These are phyloP conservation scores for Machaerirhynchus nigripectus DNA, from an alignment of 2,113 vertebrate genomes.

Conservation along the genomic window DNA sequence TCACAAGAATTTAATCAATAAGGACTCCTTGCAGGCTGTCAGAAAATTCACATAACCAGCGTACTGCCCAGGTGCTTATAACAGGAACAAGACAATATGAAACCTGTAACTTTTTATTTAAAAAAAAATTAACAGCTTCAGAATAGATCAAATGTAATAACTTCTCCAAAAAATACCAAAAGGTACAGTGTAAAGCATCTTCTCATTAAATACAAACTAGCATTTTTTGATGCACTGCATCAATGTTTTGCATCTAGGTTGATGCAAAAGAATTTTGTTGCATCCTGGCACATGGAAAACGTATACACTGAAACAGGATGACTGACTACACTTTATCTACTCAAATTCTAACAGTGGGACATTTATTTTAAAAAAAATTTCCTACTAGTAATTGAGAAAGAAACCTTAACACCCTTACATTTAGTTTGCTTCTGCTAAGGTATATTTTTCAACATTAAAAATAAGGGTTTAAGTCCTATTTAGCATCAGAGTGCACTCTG, in stretches of 20 bases:
- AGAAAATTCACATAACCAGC: background rate
- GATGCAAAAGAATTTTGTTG: constrained; percentile 76
- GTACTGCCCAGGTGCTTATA: background rate
- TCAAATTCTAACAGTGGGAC: constrained; percentile 48
- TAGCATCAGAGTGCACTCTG: constrained; percentile 41
- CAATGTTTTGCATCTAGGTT: constrained; percentile 77
- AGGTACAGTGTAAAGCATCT: constrained; percentile 80
- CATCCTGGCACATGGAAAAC: constrained; percentile 58
- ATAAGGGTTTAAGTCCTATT: constrained; percentile 38
- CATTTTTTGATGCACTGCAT: constrained; percentile 80
- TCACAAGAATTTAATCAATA: background rate
- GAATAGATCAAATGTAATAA: constrained; percentile 79
- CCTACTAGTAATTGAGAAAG: constrained; percentile 22
- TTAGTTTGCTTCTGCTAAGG: constrained; percentile 58
- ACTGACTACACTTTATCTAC: constrained; percentile 46
- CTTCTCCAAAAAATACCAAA: constrained; percentile 79
- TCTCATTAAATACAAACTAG: constrained; percentile 79
- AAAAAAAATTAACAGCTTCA: constrained; percentile 73
- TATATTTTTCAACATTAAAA: constrained; percentile 60
- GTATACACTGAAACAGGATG: constrained; percentile 64
- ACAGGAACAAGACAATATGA: constrained; percentile 56
- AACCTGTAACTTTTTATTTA: constrained; percentile 78
- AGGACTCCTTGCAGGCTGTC: background rate
- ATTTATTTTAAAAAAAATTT: constrained; percentile 25
- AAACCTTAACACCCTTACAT: constrained; percentile 42